phyloP scores from a whole-genome alignment of 2,888 invertebrate genomes.

The Meghimatium bilineatum region DNA sequence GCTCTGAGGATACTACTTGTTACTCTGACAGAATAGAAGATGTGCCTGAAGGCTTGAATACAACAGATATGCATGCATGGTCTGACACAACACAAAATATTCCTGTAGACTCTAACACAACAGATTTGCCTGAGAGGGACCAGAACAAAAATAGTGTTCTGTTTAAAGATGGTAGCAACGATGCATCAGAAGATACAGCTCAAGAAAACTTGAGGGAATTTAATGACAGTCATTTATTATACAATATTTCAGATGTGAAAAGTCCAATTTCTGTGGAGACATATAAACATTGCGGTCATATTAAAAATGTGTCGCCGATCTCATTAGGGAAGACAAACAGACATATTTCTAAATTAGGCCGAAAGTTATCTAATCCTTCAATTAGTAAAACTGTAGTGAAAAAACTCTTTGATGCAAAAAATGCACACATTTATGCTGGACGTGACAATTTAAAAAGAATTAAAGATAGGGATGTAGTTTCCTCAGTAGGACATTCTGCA shows the following conservation, averaged over 20 bases:
- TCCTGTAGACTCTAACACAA: too few relatives aligned
- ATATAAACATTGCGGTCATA: neutral
- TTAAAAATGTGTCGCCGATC: neutral
- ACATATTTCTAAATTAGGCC: neutral
- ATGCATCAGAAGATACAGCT: neutral
- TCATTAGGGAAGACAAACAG: neutral
- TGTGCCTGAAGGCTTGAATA: too few relatives aligned
- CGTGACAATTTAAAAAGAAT: neutral
- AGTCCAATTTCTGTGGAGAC: neutral
- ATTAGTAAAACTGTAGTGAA: neutral
- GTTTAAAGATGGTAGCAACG: neutral
- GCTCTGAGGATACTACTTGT: neutral
- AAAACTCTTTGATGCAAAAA: neutral
- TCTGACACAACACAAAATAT: too few relatives aligned
- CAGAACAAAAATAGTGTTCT: neutral
- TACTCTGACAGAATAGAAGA: too few relatives aligned
- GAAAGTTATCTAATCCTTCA: neutral
- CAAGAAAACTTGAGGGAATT: neutral
- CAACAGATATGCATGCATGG: too few relatives aligned
- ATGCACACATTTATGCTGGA: neutral
- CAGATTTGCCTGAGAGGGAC: neutral
- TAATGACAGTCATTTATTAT: neutral
- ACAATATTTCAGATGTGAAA: neutral
- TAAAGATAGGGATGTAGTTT: neutral
- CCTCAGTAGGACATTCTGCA: neutral